These are phyloP conservation scores for Casuarius casuarius DNA, from an alignment of 2,113 vertebrate genomes.

Conservation along the genomic window DNA sequence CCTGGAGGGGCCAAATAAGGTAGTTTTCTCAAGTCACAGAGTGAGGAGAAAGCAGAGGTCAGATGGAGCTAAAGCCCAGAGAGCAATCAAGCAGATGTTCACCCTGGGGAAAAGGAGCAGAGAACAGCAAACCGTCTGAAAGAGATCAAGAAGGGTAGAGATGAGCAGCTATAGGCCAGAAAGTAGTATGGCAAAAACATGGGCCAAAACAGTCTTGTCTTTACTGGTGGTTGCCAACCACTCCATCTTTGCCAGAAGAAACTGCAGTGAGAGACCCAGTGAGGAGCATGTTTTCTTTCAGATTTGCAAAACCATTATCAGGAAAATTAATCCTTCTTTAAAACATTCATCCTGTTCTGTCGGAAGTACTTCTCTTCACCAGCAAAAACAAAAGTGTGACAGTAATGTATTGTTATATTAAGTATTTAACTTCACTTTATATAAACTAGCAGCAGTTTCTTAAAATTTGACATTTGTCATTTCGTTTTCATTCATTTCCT, in stretches of 20 bases:
- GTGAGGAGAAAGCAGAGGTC: neutral
- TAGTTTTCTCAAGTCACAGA: accelerated
- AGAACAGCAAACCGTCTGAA: neutral
- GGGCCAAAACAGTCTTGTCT: neutral
- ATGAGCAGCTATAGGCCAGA: neutral
- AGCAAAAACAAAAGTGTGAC: neutral
- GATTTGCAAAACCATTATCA: neutral
- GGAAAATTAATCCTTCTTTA: neutral
- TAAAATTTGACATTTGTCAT: neutral
- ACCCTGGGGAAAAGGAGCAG: neutral
- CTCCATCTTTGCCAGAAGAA: neutral
- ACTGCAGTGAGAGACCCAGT: neutral
- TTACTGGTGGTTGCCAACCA: neutral
- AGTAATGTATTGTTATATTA: neutral
- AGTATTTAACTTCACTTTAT: conserved; percentile 3
- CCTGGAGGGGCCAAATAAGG: neutral
- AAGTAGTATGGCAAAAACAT: neutral
- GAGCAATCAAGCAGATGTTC: accelerated
- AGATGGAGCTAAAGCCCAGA: neutral
- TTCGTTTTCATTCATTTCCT: neutral
- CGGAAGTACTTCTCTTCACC: neutral
- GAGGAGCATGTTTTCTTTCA: neutral
- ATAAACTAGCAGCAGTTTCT: neutral
- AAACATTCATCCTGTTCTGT: neutral
- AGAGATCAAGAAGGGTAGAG: neutral